Evolutionary conservation across 2,113 vertebrate genomes (phyloP).

Genomic region (Poeciliopsis turrubarensis): DNA sequence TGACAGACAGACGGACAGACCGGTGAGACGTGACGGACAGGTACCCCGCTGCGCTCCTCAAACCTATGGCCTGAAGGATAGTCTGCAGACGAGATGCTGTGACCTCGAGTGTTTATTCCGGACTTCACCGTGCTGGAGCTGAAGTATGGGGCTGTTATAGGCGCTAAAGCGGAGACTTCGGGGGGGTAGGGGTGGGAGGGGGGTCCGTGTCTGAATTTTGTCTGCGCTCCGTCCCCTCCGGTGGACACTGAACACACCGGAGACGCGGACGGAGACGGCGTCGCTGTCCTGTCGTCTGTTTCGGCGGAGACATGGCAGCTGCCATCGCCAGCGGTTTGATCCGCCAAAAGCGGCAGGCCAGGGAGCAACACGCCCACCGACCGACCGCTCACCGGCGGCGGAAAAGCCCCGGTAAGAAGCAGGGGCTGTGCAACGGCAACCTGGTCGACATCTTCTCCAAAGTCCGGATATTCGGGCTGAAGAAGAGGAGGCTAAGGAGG

Average conservation of each 20-base stretch:
- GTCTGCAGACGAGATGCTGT: slow-evolving; percentile 37
- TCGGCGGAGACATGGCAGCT: slow-evolving; percentile 90
- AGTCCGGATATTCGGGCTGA: slow-evolving; percentile 98
- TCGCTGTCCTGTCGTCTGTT: slow-evolving; percentile 49
- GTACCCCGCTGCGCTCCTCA: slow-evolving; percentile 35
- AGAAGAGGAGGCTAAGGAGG: slow-evolving; percentile 95
- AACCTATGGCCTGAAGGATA: slow-evolving; percentile 33
- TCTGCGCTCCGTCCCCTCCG: slow-evolving; percentile 69
- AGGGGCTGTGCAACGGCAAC: slow-evolving; percentile 93
- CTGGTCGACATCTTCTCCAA: slow-evolving; percentile 99
- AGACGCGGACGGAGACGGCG: slow-evolving; percentile 55
- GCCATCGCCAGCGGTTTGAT: slow-evolving; percentile 98
- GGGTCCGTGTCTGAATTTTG: slow-evolving; percentile 52
- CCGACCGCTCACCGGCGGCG: slow-evolving; percentile 92
- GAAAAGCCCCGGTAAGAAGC: slow-evolving; percentile 95
- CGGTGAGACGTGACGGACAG: slow-evolving; percentile 72
- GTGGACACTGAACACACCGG: slow-evolving; percentile 60
- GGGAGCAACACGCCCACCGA: slow-evolving; percentile 96
- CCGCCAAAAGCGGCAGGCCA: slow-evolving; percentile 96
- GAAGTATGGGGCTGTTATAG: slow-evolving; percentile 72
- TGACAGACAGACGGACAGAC: slow-evolving; percentile 44
- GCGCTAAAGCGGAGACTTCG: slow-evolving; percentile 56
- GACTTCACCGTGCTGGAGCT: slow-evolving; percentile 49
- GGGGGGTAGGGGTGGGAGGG: no score
- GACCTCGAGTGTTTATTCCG: slow-evolving; percentile 29